Percentiles rank a stretch among this genome's conserved stretches.
Conservation (phyloP, 2,797 vertebrate species). For the Sebastes iracundus region DNA sequence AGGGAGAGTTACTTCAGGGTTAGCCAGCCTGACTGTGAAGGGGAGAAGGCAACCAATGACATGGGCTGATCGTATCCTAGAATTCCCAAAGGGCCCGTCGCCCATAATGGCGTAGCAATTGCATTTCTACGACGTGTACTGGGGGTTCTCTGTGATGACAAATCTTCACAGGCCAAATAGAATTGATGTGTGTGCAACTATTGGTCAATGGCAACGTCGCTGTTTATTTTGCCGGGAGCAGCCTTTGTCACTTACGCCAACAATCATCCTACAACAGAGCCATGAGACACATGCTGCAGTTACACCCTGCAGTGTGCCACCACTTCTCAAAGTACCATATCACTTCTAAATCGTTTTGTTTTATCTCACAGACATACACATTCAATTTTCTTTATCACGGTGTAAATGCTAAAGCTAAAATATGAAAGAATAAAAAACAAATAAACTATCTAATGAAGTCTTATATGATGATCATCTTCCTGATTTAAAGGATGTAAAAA, state of each 20-base stretch:
- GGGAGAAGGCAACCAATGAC: slow-evolving; percentile 61
- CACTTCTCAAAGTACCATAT: background rate
- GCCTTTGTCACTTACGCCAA: slow-evolving; percentile 30
- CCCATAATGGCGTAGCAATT: slow-evolving; percentile 47
- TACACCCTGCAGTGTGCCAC: background rate
- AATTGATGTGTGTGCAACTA: slow-evolving; percentile 16
- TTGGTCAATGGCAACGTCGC: slow-evolving; percentile 36
- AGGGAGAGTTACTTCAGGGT: slow-evolving; percentile 72
- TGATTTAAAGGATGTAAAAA: background rate
- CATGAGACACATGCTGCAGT: background rate
- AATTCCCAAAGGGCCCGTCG: slow-evolving; percentile 59
- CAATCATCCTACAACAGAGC: background rate
- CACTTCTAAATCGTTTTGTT: background rate
- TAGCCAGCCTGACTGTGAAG: slow-evolving; percentile 56
- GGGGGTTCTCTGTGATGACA: slow-evolving; percentile 49
- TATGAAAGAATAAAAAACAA: background rate
- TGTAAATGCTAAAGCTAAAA: background rate
- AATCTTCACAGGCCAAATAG: slow-evolving; percentile 52
- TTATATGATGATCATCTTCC: background rate
- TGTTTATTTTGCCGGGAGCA: slow-evolving; percentile 35
- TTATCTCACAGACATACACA: background rate
- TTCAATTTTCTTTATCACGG: background rate
- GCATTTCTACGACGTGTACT: slow-evolving; percentile 52
- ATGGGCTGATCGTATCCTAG: slow-evolving; percentile 56
- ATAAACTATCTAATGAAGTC: background rate